A percentile compares a stretch with the other conserved stretches of the same genome.
Evolutionary conservation across 2,797 vertebrate genomes (phyloP).

Genomic region (Platyrinchus mystaceus): DNA sequence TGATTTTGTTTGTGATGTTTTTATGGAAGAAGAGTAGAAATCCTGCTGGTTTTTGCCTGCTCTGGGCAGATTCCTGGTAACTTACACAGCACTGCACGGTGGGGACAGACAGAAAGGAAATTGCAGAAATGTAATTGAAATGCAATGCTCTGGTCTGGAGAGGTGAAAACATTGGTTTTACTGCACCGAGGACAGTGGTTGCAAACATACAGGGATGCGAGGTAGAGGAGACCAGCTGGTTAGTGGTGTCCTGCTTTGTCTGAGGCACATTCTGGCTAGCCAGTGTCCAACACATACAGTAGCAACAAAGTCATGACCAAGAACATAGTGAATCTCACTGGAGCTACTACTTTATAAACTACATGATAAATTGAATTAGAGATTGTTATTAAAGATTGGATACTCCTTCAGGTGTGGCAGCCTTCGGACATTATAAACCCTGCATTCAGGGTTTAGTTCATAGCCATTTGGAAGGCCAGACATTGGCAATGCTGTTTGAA

Average conservation of each 20-base stretch:
- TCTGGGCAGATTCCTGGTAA: neutral
- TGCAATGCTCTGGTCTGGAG: neutral
- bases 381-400: neutral
- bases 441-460: neutral
- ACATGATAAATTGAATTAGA: neutral
- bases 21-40: neutral
- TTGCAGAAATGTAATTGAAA: neutral
- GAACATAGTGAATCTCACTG: neutral
- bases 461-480: neutral
- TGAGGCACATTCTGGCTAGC: neutral
- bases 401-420: neutral
- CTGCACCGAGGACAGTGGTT: neutral
- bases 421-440: neutral
- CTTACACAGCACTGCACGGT: accelerated
- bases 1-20: neutral
- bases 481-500: neutral
- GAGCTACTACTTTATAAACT: neutral
- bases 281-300: neutral
- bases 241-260: neutral
- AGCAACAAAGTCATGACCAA: neutral
- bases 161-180: neutral
- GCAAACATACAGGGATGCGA: neutral
- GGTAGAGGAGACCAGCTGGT: neutral
- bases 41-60: neutral
- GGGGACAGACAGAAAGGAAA: neutral